phyloP scores from a whole-genome alignment of 2,113 vertebrate genomes.

The Heliornis fulica region DNA sequence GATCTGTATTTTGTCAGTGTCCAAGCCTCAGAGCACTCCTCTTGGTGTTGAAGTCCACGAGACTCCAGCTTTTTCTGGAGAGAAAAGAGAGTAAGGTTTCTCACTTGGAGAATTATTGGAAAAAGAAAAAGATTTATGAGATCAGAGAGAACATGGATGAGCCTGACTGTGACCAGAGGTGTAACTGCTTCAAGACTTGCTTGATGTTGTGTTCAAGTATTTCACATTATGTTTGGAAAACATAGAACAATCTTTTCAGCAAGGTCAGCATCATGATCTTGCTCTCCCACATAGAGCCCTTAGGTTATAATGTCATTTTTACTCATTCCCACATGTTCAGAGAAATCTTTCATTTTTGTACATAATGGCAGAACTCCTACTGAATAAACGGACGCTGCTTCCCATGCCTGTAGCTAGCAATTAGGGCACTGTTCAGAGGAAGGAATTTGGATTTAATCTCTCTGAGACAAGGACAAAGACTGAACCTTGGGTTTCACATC shows the following conservation, averaged over 20 bases:
- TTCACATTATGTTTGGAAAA: background rate
- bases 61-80: background rate
- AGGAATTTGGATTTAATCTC: background rate
- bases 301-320: conserved; percentile 37
- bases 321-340: background rate
- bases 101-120: background rate
- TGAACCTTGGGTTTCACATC: background rate
- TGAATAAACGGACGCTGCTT: background rate
- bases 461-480: background rate
- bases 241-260: background rate
- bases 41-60: fast-evolving
- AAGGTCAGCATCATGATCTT: background rate
- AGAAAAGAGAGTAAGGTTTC: background rate
- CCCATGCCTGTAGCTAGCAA: background rate
- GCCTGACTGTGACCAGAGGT: background rate
- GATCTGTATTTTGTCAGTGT: background rate
- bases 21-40: background rate
- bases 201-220: background rate
- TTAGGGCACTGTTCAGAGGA: background rate
- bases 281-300: conserved; percentile 34
- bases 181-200: background rate
- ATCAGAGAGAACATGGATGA: background rate
- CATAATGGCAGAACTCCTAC: conserved; percentile 1
- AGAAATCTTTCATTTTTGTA: conserved; percentile 23
- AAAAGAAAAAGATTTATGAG: background rate